Percentiles rank a stretch among this genome's conserved stretches.
These are phyloP conservation scores for Lasioglossum albipes DNA, from an alignment of 1,140 invertebrate species.

Conservation along the genomic window DNA sequence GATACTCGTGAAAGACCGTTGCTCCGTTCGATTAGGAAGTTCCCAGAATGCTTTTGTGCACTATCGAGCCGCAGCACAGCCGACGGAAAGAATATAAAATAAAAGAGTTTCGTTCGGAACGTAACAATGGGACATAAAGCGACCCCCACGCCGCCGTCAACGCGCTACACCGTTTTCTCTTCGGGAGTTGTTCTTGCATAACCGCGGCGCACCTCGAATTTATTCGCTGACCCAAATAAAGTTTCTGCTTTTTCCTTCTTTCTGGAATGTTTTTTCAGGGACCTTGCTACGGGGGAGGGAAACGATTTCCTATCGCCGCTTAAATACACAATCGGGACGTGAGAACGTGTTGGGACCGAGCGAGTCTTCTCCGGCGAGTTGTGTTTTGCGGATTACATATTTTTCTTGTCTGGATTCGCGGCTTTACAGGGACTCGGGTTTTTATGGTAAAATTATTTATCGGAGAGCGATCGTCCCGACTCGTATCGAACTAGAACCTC, in stretches of 20 bases:
- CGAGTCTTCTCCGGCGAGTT: no score
- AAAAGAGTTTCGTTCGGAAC: not conserved
- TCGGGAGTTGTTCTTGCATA: not conserved
- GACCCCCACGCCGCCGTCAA: no score
- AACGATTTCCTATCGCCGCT: constrained; percentile 41
- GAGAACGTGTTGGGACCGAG: not conserved
- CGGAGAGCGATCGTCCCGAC: no score
- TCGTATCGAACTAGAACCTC: no score
- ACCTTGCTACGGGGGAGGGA: not conserved
- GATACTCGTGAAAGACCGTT: no score
- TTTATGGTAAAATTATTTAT: no score
- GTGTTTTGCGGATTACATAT: not conserved
- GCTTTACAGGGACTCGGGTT: no score
- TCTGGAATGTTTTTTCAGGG: not conserved
- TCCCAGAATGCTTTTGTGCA: no score
- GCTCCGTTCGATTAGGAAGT: no score
- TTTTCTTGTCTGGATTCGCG: no score
- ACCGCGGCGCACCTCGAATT: not conserved
- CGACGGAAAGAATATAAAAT: no score
- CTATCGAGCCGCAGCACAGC: no score
- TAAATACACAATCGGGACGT: constrained; percentile 25
- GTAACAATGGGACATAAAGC: constrained; percentile 30
- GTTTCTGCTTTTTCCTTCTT: constrained; percentile 11
- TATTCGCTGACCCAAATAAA: constrained; percentile 39
- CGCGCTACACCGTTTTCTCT: not conserved